Base-by-base conservation (phyloP, 2,797 vertebrate species). In the Erithacus rubecula region DNA sequence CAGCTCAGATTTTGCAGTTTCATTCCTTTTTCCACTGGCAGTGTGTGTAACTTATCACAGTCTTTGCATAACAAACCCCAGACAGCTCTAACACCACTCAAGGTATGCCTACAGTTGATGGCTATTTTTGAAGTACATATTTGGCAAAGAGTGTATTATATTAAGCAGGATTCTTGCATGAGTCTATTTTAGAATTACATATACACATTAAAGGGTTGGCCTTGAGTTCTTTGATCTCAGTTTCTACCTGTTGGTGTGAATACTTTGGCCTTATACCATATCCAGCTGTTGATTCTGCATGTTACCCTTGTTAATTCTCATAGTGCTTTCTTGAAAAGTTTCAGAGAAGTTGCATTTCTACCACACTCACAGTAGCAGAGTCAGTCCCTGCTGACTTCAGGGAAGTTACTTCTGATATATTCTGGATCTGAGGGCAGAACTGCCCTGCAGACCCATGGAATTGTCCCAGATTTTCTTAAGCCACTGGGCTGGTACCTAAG, bases 71-170 rank as follows among this genome's bases (percentile, higher is more conserved):
- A 91, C 52, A 91, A 94, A 95, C 44, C 60, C 71, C 81, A 89
- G 85, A 68, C 83, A 68, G 53, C 85, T 89, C 64, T 82, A 89
- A 51, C 64, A 74, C 67, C 29, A 36, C 91, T 88, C 87, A 68
- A 93, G 62, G 80, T 94, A 95, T 80, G 77, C 83, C 21, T 95
- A 64, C 41, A 77, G 60, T 87, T 84, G 70, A 76, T 26, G 69
- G 60, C 95, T 94, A 89, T 94, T 97, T 96, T 94, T 94, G 86
- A 94, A 95, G 87, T 77, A 71, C 77, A 32, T 90, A 87, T 96
- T 96, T 97, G 94, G 95, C 91, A 95, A 93, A 88, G 70, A 47
- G 55, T 56, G 17, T 69, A 77, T 94, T 96, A 83, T 90, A 91
- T 90, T 96, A 95, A 94, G 44, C 93, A 94, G 87, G 49, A 90